phyloP scores from a whole-genome alignment of 2,888 invertebrate genomes.

The Embidobia sp. region DNA sequence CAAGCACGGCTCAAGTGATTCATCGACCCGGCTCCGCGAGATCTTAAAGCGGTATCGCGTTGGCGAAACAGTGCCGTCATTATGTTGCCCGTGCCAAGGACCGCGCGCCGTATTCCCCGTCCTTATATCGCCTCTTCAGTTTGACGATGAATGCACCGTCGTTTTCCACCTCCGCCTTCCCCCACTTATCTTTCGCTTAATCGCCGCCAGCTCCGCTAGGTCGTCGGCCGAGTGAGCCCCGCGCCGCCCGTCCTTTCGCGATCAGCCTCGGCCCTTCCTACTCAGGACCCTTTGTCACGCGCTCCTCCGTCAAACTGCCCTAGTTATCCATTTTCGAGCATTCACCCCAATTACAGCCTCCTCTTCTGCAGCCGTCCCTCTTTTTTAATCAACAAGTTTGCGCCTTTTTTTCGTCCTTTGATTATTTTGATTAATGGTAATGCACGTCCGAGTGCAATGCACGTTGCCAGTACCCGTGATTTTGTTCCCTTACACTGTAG shows the following conservation, averaged over 20 bases:
- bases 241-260: constrained; percentile 45
- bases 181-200: constrained; percentile 55
- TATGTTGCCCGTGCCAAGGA: constrained; percentile 68
- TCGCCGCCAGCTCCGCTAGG: constrained; percentile 58
- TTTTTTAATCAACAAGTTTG: too few species aligned
- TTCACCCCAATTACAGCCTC: too few species aligned
- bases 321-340: constrained; percentile 14
- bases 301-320: constrained; percentile 21
- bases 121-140: constrained; percentile 63
- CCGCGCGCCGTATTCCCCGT: constrained; percentile 53
- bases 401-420: constrained; percentile 9
- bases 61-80: constrained; percentile 71
- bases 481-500: constrained; percentile 1
- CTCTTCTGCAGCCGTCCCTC: too few species aligned
- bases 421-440: constrained; percentile 32
- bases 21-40: constrained; percentile 66
- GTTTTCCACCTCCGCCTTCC: constrained; percentile 61
- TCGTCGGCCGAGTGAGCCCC: constrained; percentile 60
- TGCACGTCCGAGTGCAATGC: neutral
- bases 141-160: constrained; percentile 64
- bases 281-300: constrained; percentile 45
- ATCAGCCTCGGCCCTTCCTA: constrained; percentile 9
- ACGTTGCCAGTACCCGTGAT: constrained; percentile 1
- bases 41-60: constrained; percentile 71
- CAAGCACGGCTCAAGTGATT: constrained; percentile 69